These are phyloP conservation scores for Periophthalmus magnuspinnatus DNA, from an alignment of 2,797 vertebrate species.

Conservation along the genomic window DNA sequence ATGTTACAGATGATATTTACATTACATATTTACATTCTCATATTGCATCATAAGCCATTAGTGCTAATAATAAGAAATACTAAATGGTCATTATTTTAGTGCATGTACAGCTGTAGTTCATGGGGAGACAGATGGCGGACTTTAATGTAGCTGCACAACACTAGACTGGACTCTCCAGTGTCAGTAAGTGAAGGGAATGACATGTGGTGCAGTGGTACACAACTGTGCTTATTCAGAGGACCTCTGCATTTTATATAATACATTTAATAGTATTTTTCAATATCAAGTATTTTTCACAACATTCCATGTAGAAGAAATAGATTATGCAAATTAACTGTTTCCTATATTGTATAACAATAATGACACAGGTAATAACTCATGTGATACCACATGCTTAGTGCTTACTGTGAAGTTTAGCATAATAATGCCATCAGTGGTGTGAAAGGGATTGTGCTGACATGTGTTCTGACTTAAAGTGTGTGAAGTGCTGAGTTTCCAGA, in stretches of 20 bases:
- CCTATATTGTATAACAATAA: not conserved
- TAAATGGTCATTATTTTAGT: no score
- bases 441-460: not conserved
- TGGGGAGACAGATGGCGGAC: not conserved
- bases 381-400: not conserved
- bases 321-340: not conserved
- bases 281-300: not conserved
- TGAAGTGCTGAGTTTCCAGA: conserved; percentile 15
- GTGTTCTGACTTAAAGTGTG: not conserved
- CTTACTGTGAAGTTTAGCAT: not conserved
- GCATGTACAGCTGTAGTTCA: no score
- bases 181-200: conserved; percentile 14
- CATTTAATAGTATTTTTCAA: not conserved
- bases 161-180: not conserved
- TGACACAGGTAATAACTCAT: not conserved
- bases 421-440: not conserved
- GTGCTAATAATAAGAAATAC: no score
- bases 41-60: no score
- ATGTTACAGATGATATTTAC: no score
- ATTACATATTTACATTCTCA: no score
- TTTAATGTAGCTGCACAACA: not conserved
- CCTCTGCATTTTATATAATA: not conserved
- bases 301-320: not conserved
- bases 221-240: conserved; percentile 23
- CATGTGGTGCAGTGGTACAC: conserved; percentile 46